Base-by-base conservation (phyloP, 2,888 invertebrate species). In the Schrankia costaestrigalis region DNA sequence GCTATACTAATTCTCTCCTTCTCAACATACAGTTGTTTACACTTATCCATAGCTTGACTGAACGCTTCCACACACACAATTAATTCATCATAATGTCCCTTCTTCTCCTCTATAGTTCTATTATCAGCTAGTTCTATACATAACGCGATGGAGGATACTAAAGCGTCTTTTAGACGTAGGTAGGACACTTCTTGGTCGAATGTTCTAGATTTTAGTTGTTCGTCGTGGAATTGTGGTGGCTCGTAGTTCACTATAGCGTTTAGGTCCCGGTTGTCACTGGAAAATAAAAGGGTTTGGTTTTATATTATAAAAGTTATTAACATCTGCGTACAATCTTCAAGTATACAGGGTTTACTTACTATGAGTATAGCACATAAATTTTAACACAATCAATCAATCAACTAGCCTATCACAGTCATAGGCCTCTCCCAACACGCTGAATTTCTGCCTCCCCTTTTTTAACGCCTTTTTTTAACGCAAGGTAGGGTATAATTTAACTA, bases 221-320 rank as follows among this genome's bases (percentile, higher is more conserved):
- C 65, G 46, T 74, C 88, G 35, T 55, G 76, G 34, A 63, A 78
- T 63, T 63, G 89, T 46, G 86, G 88, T 0, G 93, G 92, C 56
- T 94, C 93, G 91, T 92, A 94, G 52, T 90, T 90, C 6, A 91
- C 85, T 61, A 93, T 91, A 4, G 94, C 92, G 41, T 89, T 88
- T 13, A 95, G 81, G 74, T 96, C 95, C 23, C 95, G 90, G 79
- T 96, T 96, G 80, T 96, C 95, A 27, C 90, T 90, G 65, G 9
- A 34, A 38, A 19, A n/a, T n/a, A n/a, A n/a, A n/a, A n/a, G n/a
- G n/a, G n/a, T n/a, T n/a, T n/a, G n/a, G n/a, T n/a, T n/a, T n/a
- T n/a, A n/a, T n/a, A n/a, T n/a, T n/a, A n/a, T n/a, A n/a, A n/a
- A n/a, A n/a, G n/a, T n/a, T n/a, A n/a, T n/a, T n/a, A n/a, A n/a